A percentile compares a stretch with the other conserved stretches of the same genome.
phyloP scores from a whole-genome alignment of 2,113 vertebrate genomes.

The Planiliza haematocheilus region DNA sequence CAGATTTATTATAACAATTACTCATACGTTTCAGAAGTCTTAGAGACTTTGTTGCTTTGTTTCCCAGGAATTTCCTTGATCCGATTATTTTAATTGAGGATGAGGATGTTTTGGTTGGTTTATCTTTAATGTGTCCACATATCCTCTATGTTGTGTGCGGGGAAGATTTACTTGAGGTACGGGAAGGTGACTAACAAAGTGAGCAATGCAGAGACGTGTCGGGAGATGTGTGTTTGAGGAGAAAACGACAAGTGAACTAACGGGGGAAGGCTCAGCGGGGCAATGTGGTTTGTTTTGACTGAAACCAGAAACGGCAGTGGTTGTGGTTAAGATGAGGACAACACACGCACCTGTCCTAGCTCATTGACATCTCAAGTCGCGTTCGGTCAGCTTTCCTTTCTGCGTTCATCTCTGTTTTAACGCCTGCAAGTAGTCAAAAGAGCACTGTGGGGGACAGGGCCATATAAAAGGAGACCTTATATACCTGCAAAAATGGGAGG shows the following conservation, averaged over 20 bases:
- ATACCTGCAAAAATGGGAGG: not conserved
- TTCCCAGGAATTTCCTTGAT: slow-evolving; percentile 1
- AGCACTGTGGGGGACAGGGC: not conserved
- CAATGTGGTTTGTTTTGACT: not conserved
- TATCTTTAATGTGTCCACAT: not conserved
- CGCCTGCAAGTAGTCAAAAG: not conserved
- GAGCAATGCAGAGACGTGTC: slow-evolving; percentile 5
- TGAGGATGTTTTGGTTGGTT: not conserved
- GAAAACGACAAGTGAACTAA: not conserved
- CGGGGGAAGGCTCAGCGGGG: not conserved
- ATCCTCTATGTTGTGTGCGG: slow-evolving; percentile 4
- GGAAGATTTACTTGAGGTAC: slow-evolving; percentile 2
- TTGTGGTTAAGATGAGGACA: slow-evolving; percentile 4
- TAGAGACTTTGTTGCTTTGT: not conserved
- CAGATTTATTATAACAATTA: slow-evolving; percentile 10
- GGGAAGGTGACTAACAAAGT: slow-evolving; percentile 1
- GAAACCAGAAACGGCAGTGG: slow-evolving; percentile 3
- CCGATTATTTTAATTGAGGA: slow-evolving; percentile 7
- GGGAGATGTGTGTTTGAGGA: not conserved
- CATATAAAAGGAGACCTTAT: not conserved
- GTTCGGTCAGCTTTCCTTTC: slow-evolving; percentile 7
- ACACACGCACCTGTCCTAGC: slow-evolving; percentile 6
- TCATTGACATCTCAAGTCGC: slow-evolving; percentile 3
- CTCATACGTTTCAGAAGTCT: not conserved
- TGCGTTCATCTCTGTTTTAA: slow-evolving; percentile 19